These are phyloP conservation scores for Leptothorax acervorum DNA, from an alignment of 2,888 invertebrate species.

Conservation along the genomic window DNA sequence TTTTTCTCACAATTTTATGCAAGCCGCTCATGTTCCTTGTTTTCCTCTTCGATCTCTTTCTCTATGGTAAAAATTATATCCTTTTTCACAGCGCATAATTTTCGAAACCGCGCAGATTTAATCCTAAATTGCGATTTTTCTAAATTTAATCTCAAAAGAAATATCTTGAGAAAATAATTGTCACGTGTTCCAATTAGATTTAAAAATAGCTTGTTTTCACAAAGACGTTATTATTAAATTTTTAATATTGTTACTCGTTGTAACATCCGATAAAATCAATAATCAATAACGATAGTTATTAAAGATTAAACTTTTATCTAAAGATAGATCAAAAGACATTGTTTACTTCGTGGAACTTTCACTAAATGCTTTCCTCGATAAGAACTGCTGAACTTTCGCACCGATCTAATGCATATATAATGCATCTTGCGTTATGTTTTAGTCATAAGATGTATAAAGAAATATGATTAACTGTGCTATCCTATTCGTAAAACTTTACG, in stretches of 20 bases:
- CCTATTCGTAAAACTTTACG: not conserved
- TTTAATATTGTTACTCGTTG: not conserved
- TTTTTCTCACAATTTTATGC: not conserved
- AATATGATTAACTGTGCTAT: not conserved
- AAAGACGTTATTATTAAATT: slow-evolving; percentile 5
- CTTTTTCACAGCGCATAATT: not conserved
- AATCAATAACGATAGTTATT: not conserved
- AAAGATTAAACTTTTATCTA: not conserved
- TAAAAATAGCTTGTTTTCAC: not conserved
- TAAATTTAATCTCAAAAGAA: not conserved
- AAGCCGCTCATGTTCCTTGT: not conserved
- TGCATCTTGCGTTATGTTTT: slow-evolving; percentile 27
- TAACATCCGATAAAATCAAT: slow-evolving; percentile 9
- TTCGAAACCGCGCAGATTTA: not conserved
- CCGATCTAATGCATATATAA: slow-evolving; percentile 7
- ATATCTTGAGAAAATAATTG: not conserved
- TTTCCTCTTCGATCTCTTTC: not conserved
- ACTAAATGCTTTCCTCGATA: not conserved
- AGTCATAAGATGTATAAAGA: not conserved
- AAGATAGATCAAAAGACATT: not conserved
- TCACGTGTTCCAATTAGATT: not conserved
- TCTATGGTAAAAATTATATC: not conserved
- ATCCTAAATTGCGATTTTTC: not conserved
- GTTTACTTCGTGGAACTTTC: slow-evolving; percentile 4
- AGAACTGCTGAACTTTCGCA: slow-evolving; percentile 3